Conservation (phyloP, 2,888 invertebrate genomes). For the Odontocerum albicorne region DNA sequence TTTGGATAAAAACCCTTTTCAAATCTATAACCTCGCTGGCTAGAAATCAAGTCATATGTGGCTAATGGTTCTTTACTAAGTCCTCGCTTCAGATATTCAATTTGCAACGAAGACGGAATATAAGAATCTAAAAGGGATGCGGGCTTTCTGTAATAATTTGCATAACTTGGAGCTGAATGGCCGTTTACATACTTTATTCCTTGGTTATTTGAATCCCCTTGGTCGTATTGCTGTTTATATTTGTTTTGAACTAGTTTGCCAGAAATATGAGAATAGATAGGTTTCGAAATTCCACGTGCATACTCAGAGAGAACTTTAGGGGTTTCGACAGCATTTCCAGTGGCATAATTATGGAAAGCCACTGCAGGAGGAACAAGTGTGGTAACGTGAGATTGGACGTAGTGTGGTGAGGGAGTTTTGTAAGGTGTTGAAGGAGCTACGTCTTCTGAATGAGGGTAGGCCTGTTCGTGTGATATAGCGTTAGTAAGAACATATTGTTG, state of each 20-base stretch:
- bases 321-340: conserved; percentile 47
- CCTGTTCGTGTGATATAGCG: neutral
- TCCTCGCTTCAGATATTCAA: conserved; percentile 54
- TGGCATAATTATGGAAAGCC: conserved; percentile 48
- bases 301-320: conserved; percentile 49
- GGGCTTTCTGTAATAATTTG: conserved; percentile 43
- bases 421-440: conserved; percentile 2
- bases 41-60: conserved; percentile 51
- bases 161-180: conserved; percentile 1
- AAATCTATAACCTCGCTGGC: conserved; percentile 46
- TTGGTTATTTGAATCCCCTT: conserved; percentile 6
- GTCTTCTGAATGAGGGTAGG: neutral
- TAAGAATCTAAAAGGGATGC: conserved; percentile 62
- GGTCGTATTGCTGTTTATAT: conserved; percentile 8
- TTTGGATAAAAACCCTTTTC: conserved; percentile 56
- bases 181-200: neutral
- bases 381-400: conserved; percentile 42
- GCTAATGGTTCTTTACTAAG: conserved; percentile 49
- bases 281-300: conserved; percentile 45
- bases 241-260: conserved; percentile 38
- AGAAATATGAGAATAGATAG: conserved; percentile 45
- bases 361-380: conserved; percentile 44
- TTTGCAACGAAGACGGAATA: conserved; percentile 59
- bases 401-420: conserved; percentile 32
- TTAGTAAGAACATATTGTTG: conserved; percentile 38